phyloP scores from a whole-genome alignment of 2,113 vertebrate genomes.

The Ascaphus truei region DNA sequence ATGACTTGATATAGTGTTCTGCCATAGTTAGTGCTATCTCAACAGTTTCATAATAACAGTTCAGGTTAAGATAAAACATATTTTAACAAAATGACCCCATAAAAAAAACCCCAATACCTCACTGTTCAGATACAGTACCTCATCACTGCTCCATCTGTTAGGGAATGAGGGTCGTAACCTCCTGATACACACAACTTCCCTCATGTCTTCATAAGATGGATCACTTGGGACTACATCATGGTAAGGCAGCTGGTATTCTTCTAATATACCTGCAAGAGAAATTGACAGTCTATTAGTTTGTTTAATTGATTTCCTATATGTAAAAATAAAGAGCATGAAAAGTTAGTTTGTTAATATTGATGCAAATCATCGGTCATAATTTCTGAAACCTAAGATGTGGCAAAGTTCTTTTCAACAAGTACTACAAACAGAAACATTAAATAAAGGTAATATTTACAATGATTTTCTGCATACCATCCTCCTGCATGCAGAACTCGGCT shows the following conservation, averaged over 20 bases:
- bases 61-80: no score
- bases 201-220: slow-evolving; percentile 95
- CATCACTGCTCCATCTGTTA: slow-evolving; percentile 93
- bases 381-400: background rate
- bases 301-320: background rate
- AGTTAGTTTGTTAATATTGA: no score
- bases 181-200: slow-evolving; percentile 90
- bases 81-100: no score
- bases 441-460: background rate
- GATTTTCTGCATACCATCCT: no score
- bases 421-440: background rate
- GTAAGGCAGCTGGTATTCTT: slow-evolving; percentile 93
- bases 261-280: slow-evolving; percentile 77
- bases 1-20: no score
- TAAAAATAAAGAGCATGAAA: background rate
- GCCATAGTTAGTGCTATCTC: no score
- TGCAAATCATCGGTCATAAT: background rate
- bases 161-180: slow-evolving; percentile 86
- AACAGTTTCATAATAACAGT: no score
- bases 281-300: background rate
- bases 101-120: background rate
- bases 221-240: slow-evolving; percentile 87
- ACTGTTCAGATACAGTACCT: slow-evolving; percentile 60
- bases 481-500: no score
- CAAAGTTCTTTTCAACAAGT: background rate